These are phyloP conservation scores for Dorcus parallelipipedus DNA, from an alignment of 2,888 invertebrate species.

Conservation along the genomic window DNA sequence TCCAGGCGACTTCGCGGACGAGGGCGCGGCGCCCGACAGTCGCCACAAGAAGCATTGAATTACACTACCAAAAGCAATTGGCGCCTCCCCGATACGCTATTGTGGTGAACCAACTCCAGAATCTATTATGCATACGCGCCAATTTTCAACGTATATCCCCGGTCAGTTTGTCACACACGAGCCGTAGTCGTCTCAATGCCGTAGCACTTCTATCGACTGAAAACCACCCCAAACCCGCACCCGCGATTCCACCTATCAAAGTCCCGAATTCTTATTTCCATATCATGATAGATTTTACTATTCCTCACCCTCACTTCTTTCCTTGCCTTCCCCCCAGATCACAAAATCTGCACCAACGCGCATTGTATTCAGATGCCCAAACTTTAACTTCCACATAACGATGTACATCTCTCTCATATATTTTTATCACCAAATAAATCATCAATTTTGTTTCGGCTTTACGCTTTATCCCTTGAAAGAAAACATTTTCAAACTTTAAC, in stretches of 20 bases:
- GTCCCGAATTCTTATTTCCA: conserved; percentile 44
- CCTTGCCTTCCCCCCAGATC: not conserved
- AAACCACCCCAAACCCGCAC: conserved; percentile 1
- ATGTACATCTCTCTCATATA: too few relatives aligned
- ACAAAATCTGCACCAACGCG: not conserved
- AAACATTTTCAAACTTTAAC: too few relatives aligned
- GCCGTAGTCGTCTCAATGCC: not conserved
- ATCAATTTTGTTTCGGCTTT: too few relatives aligned
- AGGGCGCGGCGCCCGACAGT: conserved; percentile 10
- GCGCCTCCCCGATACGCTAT: conserved; percentile 24
- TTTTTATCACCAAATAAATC: too few relatives aligned
- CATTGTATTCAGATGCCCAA: not conserved
- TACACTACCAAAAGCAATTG: conserved; percentile 28
- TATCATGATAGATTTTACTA: conserved; percentile 44
- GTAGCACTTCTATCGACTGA: conserved; percentile 1
- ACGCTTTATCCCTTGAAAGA: too few relatives aligned
- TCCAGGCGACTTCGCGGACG: conserved; percentile 16
- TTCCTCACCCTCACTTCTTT: conserved; percentile 21
- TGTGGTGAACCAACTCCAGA: conserved; percentile 10
- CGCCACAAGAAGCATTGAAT: conserved; percentile 21
- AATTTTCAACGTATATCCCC: conserved; percentile 15
- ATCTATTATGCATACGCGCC: conserved; percentile 22
- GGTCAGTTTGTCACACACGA: conserved; percentile 22
- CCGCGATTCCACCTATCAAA: conserved; percentile 35
- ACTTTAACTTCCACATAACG: not conserved